Evolutionary conservation across 1,140 invertebrate genomes (phyloP).

Genomic region (Bombus impatiens): DNA sequence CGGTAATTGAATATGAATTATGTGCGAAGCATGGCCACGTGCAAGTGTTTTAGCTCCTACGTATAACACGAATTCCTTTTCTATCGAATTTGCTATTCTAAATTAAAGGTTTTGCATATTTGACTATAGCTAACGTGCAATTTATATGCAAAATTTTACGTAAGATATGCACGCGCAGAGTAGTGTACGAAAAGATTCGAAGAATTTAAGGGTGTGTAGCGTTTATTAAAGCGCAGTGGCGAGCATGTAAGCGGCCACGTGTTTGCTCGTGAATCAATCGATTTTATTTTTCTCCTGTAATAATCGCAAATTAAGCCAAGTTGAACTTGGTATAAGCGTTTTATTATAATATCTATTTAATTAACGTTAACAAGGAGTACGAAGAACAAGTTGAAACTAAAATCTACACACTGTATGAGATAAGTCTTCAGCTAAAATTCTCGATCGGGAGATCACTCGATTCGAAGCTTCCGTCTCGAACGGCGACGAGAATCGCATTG

Average conservation of each 20-base stretch:
- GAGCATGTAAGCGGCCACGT: too few species aligned
- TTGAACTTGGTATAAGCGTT: not conserved
- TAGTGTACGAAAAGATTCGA: too few species aligned
- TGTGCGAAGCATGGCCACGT: not conserved
- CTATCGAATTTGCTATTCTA: not conserved
- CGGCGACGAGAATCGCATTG: not conserved
- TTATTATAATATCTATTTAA: not conserved
- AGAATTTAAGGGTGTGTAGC: not conserved
- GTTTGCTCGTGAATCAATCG: too few species aligned
- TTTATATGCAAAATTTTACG: not conserved
- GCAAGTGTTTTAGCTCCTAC: not conserved
- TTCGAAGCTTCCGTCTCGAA: not conserved
- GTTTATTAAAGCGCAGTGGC: not conserved
- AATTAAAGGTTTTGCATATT: not conserved
- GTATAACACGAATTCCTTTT: not conserved
- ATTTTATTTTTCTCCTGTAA: not conserved
- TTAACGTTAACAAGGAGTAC: too few species aligned
- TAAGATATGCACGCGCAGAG: not conserved
- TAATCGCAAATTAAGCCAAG: too few species aligned
- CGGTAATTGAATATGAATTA: slow-evolving; percentile 37
- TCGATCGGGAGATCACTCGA: not conserved
- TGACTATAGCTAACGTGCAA: not conserved
- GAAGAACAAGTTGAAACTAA: not conserved
- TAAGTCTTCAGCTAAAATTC: not conserved
- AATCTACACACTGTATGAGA: not conserved